Percentiles rank a stretch among this genome's conserved stretches.
phyloP scores from a whole-genome alignment of 2,113 vertebrate species.

The Spheniscus mendiculus region DNA sequence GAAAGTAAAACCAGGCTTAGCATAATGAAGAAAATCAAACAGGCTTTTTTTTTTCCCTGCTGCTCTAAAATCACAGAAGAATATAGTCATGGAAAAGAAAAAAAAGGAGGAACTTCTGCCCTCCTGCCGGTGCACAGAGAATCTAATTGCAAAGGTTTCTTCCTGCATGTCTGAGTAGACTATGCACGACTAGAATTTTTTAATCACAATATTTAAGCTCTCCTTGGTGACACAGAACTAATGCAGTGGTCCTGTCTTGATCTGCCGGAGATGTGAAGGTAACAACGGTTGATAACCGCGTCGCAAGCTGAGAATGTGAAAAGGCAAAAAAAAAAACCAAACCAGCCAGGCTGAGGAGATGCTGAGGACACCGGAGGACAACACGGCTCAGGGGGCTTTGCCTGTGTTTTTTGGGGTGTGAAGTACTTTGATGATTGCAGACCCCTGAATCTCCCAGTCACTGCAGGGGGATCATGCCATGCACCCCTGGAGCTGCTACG shows the following conservation, averaged over 20 bases:
- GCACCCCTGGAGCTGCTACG: constrained; percentile 50
- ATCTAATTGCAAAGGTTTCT: constrained; percentile 12
- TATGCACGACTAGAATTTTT: background rate
- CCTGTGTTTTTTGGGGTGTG: background rate
- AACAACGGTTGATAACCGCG: accelerated
- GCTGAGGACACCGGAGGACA: background rate
- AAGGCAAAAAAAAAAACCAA: background rate
- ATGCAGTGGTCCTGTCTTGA: background rate
- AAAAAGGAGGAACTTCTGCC: background rate
- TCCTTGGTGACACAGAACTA: background rate
- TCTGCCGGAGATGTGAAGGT: background rate
- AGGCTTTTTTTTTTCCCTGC: background rate
- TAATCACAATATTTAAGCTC: background rate
- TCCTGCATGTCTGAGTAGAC: background rate
- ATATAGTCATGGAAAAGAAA: background rate
- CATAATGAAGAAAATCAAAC: constrained; percentile 14
- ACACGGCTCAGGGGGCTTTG: background rate
- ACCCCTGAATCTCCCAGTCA: constrained; percentile 43
- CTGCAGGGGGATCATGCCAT: constrained; percentile 15
- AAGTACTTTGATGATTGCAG: constrained; percentile 62
- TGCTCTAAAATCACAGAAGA: background rate
- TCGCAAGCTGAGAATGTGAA: background rate
- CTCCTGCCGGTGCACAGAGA: background rate
- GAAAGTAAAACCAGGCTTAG: constrained; percentile 16
- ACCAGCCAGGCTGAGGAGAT: accelerated